Percentiles rank a stretch among this genome's conserved stretches.
Evolutionary conservation across 1,140 invertebrate genomes (phyloP).

Genomic region (Metaphire vulgaris): DNA sequence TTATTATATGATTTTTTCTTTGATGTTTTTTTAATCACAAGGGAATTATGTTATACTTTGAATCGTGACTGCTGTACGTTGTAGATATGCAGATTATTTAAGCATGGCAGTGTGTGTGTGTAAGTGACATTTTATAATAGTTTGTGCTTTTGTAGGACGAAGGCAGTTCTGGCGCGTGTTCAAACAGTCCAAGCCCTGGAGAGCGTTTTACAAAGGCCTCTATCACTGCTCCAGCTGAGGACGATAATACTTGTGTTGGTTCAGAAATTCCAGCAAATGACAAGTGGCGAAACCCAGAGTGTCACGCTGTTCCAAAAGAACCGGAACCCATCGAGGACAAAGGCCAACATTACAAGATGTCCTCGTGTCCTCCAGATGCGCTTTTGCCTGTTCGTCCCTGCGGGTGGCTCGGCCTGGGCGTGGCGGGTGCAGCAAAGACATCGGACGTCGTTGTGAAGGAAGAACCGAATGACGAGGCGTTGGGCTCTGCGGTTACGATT

Average conservation of each 20-base stretch:
- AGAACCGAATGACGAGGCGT: background rate
- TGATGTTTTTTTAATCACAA: too few relatives aligned
- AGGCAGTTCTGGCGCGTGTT: slow-evolving; percentile 41
- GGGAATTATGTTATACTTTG: too few relatives aligned
- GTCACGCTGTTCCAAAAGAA: slow-evolving; percentile 22
- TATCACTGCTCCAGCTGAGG: too few relatives aligned
- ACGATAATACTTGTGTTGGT: too few relatives aligned
- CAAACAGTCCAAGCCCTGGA: slow-evolving; percentile 42
- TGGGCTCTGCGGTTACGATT: background rate
- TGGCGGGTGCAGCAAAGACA: too few relatives aligned
- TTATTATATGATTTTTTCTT: too few relatives aligned
- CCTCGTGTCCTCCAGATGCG: slow-evolving; percentile 14
- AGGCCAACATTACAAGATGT: slow-evolving; percentile 3
- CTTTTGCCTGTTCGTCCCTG: background rate
- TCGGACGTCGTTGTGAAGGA: background rate
- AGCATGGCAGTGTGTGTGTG: too few relatives aligned
- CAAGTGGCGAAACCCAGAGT: background rate
- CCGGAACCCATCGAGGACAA: slow-evolving; percentile 11
- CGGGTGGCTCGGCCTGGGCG: background rate
- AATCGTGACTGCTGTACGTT: too few relatives aligned
- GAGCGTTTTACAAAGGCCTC: too few relatives aligned
- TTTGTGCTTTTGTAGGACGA: slow-evolving; percentile 42
- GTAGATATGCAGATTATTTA: too few relatives aligned
- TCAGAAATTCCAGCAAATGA: too few relatives aligned
- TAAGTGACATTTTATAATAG: too few relatives aligned